Conservation (phyloP, 2,888 invertebrate genomes). For the Agrotis puta region DNA sequence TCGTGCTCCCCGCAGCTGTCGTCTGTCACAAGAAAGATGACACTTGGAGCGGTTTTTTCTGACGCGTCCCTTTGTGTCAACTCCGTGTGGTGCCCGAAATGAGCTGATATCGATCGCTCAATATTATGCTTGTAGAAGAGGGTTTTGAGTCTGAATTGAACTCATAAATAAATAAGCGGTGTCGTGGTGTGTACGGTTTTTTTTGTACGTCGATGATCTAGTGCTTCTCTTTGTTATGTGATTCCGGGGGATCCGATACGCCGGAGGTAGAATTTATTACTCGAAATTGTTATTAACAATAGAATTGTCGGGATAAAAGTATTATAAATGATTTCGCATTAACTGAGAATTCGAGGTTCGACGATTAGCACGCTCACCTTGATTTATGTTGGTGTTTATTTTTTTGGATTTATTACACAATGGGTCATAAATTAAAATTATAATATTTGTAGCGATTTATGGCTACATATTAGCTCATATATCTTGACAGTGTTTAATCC, state of each 20-base stretch:
- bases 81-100: slow-evolving; percentile 84
- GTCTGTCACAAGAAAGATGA: slow-evolving; percentile 87
- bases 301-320: slow-evolving; percentile 70
- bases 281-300: slow-evolving; percentile 70
- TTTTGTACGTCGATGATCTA: slow-evolving; percentile 83
- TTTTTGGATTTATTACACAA: slow-evolving; percentile 56
- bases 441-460: slow-evolving; percentile 53
- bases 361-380: slow-evolving; percentile 70
- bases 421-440: slow-evolving; percentile 51
- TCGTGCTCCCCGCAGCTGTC: slow-evolving; percentile 88
- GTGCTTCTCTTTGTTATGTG: slow-evolving; percentile 81
- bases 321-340: slow-evolving; percentile 71
- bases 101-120: slow-evolving; percentile 89
- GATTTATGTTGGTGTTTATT: slow-evolving; percentile 63
- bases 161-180: slow-evolving; percentile 90
- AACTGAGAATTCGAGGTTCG: slow-evolving; percentile 67
- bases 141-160: slow-evolving; percentile 86
- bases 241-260: slow-evolving; percentile 81
- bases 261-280: slow-evolving; percentile 79
- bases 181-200: slow-evolving; percentile 85
- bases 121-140: slow-evolving; percentile 83
- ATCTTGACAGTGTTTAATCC: slow-evolving; percentile 25
- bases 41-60: slow-evolving; percentile 86
- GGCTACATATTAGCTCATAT: slow-evolving; percentile 36
- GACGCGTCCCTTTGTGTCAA: slow-evolving; percentile 84